Evolutionary conservation across 2,113 vertebrate genomes (phyloP), one percentile per base, ranked within the genome.

Genomic region (Ovis aries): DNA sequence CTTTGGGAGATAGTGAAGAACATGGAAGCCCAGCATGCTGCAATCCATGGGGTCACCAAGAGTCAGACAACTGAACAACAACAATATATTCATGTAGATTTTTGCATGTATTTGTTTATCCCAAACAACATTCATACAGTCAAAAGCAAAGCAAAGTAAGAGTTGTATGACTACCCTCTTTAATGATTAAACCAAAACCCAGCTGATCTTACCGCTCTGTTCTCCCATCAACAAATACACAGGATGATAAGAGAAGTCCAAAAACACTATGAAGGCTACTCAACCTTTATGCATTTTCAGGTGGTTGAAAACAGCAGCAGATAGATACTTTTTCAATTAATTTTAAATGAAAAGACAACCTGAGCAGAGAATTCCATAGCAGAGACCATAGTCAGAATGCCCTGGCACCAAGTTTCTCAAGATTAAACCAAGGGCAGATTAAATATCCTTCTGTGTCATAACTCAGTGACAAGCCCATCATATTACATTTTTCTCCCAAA

Each of bases 401-500:
- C 96, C 98, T 91, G 92, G 94, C 87, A 97, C 84, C 80, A 88
- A 97, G 71, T n/a, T 4, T 95, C 84, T 97, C 93, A 95, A 97
- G 90, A 96, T 52, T 90, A 94, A 93, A 92, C 97, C 96, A 98
- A 98, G 96, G 97, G n/a, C 96, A 97, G 90, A 88, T 97, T 97
- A 97, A 98, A 95, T 93, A 60, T 40, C 89, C 74, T 91, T 48
- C 40, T 98, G 95, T 98, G 45, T 98, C 97, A 97, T 92, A 62
- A 93, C 62, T 96, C 97, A 94, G 89, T 96, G 90, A 97, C 87
- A 97, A 97, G 74, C 48, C 53, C 53, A 97, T 90, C 84, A 88
- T 59, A 97, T 82, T 97, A 60, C 64, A 94, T 96, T 90, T 95
- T 98, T 95, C 87, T 95, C 93, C 36, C 59, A 82, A 97, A 92